Conservation (phyloP, 2,113 vertebrate genomes). For the Andinoacara biseriatus region DNA sequence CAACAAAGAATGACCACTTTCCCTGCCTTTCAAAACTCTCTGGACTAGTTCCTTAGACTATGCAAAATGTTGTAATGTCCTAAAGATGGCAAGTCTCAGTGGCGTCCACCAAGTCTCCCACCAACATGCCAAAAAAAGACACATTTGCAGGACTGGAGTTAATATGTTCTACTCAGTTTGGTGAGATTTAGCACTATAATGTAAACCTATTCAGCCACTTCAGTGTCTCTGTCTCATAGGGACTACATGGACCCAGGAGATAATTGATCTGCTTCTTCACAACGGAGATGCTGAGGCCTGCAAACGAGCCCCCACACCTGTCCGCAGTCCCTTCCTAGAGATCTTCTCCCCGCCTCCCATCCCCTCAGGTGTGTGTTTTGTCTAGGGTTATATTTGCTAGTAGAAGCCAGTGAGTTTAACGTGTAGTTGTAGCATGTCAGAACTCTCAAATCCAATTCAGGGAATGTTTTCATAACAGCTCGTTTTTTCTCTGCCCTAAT, state of each 20-base stretch:
- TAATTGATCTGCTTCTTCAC: slow-evolving; percentile 81
- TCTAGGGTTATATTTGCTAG: background rate
- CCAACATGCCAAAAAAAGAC: background rate
- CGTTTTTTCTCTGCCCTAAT: background rate
- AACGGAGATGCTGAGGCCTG: slow-evolving; percentile 77
- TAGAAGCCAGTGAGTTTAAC: background rate
- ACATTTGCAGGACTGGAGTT: background rate
- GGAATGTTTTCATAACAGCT: background rate
- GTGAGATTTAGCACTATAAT: background rate
- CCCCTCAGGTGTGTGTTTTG: slow-evolving; percentile 72
- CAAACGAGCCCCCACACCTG: slow-evolving; percentile 73
- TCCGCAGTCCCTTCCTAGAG: slow-evolving; percentile 81
- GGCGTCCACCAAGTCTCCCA: background rate
- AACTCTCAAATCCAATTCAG: background rate
- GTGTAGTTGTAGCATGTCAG: background rate
- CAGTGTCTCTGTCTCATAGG: slow-evolving; percentile 69
- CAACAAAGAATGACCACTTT: background rate
- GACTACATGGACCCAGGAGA: slow-evolving; percentile 88
- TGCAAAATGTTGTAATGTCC: background rate
- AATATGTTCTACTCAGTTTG: background rate
- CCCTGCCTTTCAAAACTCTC: background rate
- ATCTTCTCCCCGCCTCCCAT: slow-evolving; percentile 75
- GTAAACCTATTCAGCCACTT: background rate
- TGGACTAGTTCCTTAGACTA: background rate
- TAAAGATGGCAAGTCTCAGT: background rate